These are phyloP conservation scores for Eurytemora carolleeae DNA, from an alignment of 1,140 invertebrate genomes.

Conservation along the genomic window DNA sequence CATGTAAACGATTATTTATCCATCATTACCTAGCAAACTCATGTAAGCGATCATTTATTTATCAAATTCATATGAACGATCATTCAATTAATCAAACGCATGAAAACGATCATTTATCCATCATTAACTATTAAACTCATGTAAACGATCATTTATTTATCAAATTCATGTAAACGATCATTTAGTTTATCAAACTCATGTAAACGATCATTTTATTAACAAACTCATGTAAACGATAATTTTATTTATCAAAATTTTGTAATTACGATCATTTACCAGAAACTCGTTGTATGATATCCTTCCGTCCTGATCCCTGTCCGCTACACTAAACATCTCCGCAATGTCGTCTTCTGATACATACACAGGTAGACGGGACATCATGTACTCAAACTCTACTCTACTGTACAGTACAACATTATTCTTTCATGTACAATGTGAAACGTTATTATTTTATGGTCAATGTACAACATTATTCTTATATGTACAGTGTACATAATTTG, in stretches of 20 bases:
- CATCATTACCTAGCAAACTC: too few species aligned
- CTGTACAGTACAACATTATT: too few species aligned
- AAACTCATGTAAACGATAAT: background rate
- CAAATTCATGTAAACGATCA: too few species aligned
- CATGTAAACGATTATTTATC: too few species aligned
- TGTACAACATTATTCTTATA: too few species aligned
- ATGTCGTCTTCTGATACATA: background rate
- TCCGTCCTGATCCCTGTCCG: background rate
- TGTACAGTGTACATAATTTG: too few species aligned
- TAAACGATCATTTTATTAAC: too few species aligned
- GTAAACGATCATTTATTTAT: background rate
- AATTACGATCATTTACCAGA: background rate
- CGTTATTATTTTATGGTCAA: too few species aligned
- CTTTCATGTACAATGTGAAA: too few species aligned
- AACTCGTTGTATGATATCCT: background rate
- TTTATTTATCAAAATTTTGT: background rate
- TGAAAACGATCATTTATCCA: background rate
- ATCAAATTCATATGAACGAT: too few species aligned
- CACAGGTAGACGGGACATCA: background rate
- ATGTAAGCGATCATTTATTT: too few species aligned
- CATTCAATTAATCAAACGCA: background rate
- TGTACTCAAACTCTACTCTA: background rate
- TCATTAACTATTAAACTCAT: background rate
- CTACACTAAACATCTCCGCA: background rate
- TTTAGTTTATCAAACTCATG: too few species aligned